A percentile compares a stretch with the other conserved stretches of the same genome.
These are phyloP conservation scores for Hexactinellida sp. DNA, from an alignment of 37 sponge, comb jelly and placozoan genomes.

Conservation along the genomic window DNA sequence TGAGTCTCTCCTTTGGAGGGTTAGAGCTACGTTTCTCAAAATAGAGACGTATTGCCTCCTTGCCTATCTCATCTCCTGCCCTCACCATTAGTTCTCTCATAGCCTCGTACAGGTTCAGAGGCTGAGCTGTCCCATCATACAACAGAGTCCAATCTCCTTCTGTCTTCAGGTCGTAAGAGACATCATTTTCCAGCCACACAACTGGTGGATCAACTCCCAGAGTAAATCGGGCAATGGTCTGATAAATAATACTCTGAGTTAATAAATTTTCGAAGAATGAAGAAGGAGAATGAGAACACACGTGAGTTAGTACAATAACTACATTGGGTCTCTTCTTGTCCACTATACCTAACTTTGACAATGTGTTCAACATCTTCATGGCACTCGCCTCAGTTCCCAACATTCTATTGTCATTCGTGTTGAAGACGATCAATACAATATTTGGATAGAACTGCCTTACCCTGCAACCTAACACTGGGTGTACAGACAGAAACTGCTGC, in stretches of 20 bases:
- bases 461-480: neutral
- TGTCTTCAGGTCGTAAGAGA: neutral
- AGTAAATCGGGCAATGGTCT: neutral
- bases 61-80: neutral
- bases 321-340: neutral
- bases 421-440: neutral
- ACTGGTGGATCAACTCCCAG: neutral
- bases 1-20: neutral
- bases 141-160: neutral
- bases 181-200: neutral
- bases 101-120: neutral
- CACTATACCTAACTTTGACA: neutral
- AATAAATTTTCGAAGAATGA: neutral
- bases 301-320: neutral
- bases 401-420: neutral
- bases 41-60: neutral
- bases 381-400: neutral
- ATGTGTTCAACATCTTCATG: neutral
- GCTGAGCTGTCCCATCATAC: neutral
- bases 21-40: neutral
- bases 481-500: neutral
- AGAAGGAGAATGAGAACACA: neutral
- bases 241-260: neutral
- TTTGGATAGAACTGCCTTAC: neutral
- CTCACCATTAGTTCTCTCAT: neutral